phyloP scores from a whole-genome alignment of 2,888 invertebrate species.

The Epinotia nisella region DNA sequence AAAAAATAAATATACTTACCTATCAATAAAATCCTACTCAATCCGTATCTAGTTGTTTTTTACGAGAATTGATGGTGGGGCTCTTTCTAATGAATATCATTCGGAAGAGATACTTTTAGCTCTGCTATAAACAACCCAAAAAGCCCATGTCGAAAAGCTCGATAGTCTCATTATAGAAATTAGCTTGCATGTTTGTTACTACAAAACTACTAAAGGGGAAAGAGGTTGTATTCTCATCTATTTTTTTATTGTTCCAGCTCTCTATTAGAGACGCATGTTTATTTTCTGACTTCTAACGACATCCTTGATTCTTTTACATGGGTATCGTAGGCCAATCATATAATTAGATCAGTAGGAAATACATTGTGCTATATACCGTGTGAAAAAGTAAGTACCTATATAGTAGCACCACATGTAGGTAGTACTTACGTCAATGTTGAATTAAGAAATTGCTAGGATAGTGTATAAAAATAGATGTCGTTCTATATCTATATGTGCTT shows the following conservation, averaged over 20 bases:
- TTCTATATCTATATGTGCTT: slow-evolving; percentile 56
- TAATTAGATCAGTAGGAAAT: slow-evolving; percentile 17
- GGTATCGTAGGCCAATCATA: slow-evolving; percentile 4
- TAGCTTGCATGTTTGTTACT: slow-evolving; percentile 38
- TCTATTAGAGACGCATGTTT: slow-evolving; percentile 33
- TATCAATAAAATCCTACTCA: too few relatives aligned
- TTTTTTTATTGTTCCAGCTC: slow-evolving; percentile 1
- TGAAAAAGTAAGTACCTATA: slow-evolving; percentile 39
- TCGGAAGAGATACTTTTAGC: not conserved
- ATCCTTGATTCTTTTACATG: slow-evolving; percentile 7
- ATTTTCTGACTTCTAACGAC: not conserved
- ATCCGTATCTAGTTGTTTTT: not conserved
- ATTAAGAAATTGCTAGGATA: slow-evolving; percentile 26
- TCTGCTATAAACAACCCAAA: not conserved
- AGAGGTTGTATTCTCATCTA: not conserved
- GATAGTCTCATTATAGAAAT: slow-evolving; percentile 24
- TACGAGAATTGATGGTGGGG: not conserved
- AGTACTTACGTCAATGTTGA: slow-evolving; percentile 12
- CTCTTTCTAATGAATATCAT: not conserved
- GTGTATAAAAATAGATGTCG: slow-evolving; percentile 28
- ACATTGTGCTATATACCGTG: slow-evolving; percentile 5
- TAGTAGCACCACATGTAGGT: slow-evolving; percentile 33
- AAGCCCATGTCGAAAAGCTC: slow-evolving; percentile 10
- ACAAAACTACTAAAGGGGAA: slow-evolving; percentile 7
- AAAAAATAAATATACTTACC: too few relatives aligned